Conservation (phyloP, 2,888 invertebrate genomes). For the Ornithoptera alexandrae region DNA sequence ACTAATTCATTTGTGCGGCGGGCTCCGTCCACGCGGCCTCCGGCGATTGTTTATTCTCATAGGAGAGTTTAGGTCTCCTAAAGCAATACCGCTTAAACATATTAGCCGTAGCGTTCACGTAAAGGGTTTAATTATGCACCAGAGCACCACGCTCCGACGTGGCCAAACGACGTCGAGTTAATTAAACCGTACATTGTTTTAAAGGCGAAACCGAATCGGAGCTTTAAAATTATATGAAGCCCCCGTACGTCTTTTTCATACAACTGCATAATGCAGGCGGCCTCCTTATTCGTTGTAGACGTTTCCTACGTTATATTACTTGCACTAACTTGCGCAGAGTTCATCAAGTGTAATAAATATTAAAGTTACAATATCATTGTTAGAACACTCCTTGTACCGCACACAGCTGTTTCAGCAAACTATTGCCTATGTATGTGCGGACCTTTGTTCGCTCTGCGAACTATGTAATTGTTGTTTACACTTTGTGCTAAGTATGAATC, state of each 20-base stretch:
- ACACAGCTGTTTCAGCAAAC: conserved; percentile 64
- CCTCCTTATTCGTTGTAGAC: conserved; percentile 39
- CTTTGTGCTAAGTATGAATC: conserved; percentile 34
- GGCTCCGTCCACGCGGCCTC: conserved; percentile 60
- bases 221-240: conserved; percentile 59
- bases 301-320: conserved; percentile 43
- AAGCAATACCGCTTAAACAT: conserved; percentile 76
- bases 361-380: conserved; percentile 77
- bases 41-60: conserved; percentile 73
- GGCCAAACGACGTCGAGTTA: conserved; percentile 69
- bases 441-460: conserved; percentile 68
- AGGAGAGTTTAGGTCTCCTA: conserved; percentile 77
- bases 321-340: conserved; percentile 56
- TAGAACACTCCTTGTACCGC: conserved; percentile 59
- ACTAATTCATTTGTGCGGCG: conserved; percentile 75
- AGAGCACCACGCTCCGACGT: conserved; percentile 56
- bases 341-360: conserved; percentile 78
- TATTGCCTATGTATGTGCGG: conserved; percentile 62
- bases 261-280: conserved; percentile 38
- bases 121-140: conserved; percentile 75
- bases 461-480: conserved; percentile 66
- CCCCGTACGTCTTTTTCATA: conserved; percentile 62
- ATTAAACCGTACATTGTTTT: conserved; percentile 73
- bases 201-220: conserved; percentile 58
- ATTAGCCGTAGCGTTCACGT: conserved; percentile 75